Evolutionary conservation across 2,888 invertebrate genomes (phyloP), one percentile per base, ranked within the genome.

Genomic region (Dendrolimus pini): DNA sequence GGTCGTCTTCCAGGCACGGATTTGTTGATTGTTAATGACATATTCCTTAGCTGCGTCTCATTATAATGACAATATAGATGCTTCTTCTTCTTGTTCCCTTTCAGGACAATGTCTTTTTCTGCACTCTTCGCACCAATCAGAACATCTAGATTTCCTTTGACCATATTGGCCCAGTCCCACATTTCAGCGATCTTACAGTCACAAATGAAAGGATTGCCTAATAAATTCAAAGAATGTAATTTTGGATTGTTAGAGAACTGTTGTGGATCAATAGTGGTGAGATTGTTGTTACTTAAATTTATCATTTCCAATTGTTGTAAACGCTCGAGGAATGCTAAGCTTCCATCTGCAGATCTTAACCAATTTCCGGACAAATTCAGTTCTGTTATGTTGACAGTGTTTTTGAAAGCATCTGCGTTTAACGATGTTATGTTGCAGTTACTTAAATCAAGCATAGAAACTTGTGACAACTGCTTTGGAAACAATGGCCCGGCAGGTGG

Each of bases 111-210:
- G 62, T 93, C 93, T 62, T 93, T 92, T 53, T 93, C 93, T 7
- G 92, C 92, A 53, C 92, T 91, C 65, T 93, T 93, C 1, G 94
- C 93, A 53, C 94, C 94, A 14, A 94, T 89, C 52, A 95, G 84
- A 41, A 94, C 91, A 61, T 93, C 91, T 55, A 94, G 78, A 67
- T 94, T 92, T 10, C 93, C 93, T 69, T 93, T 93, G 52, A 92
- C 92, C 78, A 93, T 91, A 52, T 92, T 83, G 0, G 94, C 94
- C 95, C 95, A 95, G 67, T 94, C 92, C 95, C 95, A 95, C 88
- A 94, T 92, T 59, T 94, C 93, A 0, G 93, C 93, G 41, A 95
- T 92, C 62, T 93, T 92, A 67, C 95, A 95, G 67, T 94, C 93
- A 70, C 95, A 95, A 59, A 91, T 81, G 84, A 94, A 94, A 1